Evolutionary conservation across 1,140 invertebrate species (phyloP).

Genomic region (Xylocopa sonorina): DNA sequence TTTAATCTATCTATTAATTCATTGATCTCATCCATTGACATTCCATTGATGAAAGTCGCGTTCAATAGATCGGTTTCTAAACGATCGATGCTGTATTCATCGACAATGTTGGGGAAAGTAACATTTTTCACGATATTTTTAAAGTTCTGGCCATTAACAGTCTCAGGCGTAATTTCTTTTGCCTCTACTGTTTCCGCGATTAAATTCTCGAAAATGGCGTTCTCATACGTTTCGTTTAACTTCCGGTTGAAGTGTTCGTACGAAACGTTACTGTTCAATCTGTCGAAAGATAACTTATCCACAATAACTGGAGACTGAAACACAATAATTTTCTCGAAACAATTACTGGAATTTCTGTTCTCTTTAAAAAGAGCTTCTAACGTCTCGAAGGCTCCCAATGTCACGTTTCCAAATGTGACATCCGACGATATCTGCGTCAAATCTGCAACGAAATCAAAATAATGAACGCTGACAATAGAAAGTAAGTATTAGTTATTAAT

Average conservation of each 20-base stretch:
- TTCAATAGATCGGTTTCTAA: slow-evolving; percentile 57
- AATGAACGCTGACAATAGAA: not conserved
- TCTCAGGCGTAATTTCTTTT: slow-evolving; percentile 49
- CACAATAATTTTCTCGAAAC: slow-evolving; percentile 57
- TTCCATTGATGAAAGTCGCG: slow-evolving; percentile 60
- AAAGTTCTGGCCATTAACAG: slow-evolving; percentile 66
- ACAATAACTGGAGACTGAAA: slow-evolving; percentile 61
- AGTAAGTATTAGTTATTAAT: not conserved
- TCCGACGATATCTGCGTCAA: slow-evolving; percentile 67
- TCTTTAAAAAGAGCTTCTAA: slow-evolving; percentile 46
- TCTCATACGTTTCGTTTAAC: slow-evolving; percentile 49
- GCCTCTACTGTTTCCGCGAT: slow-evolving; percentile 54
- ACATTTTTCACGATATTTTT: slow-evolving; percentile 50
- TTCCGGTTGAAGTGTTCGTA: slow-evolving; percentile 49
- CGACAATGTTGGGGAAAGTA: slow-evolving; percentile 52
- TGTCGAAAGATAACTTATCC: slow-evolving; percentile 61
- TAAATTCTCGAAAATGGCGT: slow-evolving; percentile 60
- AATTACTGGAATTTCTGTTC: slow-evolving; percentile 31
- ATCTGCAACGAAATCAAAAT: slow-evolving; percentile 61
- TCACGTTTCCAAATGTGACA: slow-evolving; percentile 62
- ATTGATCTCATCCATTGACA: slow-evolving; percentile 52
- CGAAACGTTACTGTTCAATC: slow-evolving; percentile 58
- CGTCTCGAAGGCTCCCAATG: slow-evolving; percentile 47
- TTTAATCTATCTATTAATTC: slow-evolving; percentile 4
- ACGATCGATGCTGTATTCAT: slow-evolving; percentile 59